Conservation (phyloP, 2,797 vertebrate genomes). For the Netta rufina region DNA sequence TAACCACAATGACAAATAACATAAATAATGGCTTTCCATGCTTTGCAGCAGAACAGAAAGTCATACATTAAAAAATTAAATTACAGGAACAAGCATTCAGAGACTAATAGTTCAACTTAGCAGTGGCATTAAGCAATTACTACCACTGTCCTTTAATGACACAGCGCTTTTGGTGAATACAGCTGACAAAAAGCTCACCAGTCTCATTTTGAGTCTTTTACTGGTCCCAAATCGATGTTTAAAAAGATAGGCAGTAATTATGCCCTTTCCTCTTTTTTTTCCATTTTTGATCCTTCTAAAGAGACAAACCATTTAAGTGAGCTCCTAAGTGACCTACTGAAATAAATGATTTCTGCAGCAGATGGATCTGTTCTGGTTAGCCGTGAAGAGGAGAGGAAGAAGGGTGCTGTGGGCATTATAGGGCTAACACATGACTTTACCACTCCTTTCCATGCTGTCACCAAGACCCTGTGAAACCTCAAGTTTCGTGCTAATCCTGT, state of each 20-base stretch:
- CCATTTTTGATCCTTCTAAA: slow-evolving; percentile 33
- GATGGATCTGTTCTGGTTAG: background rate
- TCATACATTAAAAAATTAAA: slow-evolving; percentile 50
- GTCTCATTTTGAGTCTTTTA: slow-evolving; percentile 27
- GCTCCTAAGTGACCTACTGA: background rate
- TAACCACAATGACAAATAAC: slow-evolving; percentile 9
- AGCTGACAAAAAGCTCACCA: slow-evolving; percentile 48
- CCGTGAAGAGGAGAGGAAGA: background rate
- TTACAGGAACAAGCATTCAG: slow-evolving; percentile 30
- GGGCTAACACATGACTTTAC: background rate
- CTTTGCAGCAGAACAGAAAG: background rate
- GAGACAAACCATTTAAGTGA: slow-evolving; percentile 12
- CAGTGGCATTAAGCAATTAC: slow-evolving; percentile 30
- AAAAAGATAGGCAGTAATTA: slow-evolving; percentile 28
- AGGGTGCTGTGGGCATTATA: background rate
- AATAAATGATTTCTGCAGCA: background rate
- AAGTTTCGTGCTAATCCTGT: background rate
- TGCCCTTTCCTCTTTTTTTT: slow-evolving; percentile 1
- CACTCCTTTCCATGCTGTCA: background rate
- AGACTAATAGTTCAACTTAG: slow-evolving; percentile 48
- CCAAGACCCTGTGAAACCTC: background rate
- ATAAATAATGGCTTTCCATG: background rate
- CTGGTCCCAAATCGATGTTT: slow-evolving; percentile 1
- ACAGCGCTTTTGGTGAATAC: background rate
- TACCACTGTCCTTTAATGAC: slow-evolving; percentile 31